Percentiles rank a stretch among this genome's conserved stretches.
Conservation (phyloP, 2,888 invertebrate genomes). For the Stegophylla sp. region DNA sequence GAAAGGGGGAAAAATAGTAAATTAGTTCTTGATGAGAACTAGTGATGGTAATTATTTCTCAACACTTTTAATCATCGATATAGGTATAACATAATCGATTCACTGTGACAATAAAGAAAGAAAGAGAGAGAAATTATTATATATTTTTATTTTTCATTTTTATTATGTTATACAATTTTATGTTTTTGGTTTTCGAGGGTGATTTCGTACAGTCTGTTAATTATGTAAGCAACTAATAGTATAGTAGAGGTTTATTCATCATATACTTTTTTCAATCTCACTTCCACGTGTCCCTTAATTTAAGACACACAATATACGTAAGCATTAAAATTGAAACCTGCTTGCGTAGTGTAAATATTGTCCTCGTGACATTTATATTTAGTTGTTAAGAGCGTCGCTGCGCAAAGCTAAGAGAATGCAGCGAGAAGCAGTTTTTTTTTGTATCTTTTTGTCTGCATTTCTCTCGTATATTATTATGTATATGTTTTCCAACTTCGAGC, state of each 20-base stretch:
- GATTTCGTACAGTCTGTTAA: neutral
- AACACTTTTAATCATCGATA: too few species aligned
- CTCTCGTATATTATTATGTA: neutral
- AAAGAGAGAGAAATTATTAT: too few species aligned
- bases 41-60: too few species aligned
- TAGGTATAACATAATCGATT: too few species aligned
- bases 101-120: too few species aligned
- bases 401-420: neutral
- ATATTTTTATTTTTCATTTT: neutral
- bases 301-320: neutral
- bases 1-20: too few species aligned
- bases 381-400: neutral
- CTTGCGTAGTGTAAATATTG: neutral
- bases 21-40: too few species aligned
- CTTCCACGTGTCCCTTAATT: neutral
- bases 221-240: neutral
- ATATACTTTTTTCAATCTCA: neutral
- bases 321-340: neutral
- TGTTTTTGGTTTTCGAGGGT: too few species aligned
- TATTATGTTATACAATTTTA: too few species aligned
- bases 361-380: neutral
- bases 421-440: neutral
- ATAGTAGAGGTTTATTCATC: neutral
- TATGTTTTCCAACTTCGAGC: constrained; percentile 18
- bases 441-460: neutral